Conservation (phyloP, 2,113 vertebrate species). For the Malaclemys terrapin region DNA sequence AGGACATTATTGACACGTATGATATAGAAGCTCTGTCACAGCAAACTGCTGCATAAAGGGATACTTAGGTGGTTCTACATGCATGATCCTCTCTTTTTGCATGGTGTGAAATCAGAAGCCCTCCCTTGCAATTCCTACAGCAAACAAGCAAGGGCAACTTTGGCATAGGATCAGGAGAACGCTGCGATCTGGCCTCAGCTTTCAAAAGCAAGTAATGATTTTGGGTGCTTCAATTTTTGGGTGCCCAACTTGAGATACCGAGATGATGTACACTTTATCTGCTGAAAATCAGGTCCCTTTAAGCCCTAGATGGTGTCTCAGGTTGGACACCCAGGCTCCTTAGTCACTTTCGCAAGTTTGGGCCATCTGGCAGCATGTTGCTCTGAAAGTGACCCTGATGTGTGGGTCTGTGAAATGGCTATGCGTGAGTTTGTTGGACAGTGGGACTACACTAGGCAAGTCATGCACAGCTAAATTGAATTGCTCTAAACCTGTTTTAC, state of each 20-base stretch:
- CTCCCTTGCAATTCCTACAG: slow-evolving; percentile 57
- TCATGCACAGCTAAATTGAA: neutral
- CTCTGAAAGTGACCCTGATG: rapidly evolving
- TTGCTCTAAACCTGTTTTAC: neutral
- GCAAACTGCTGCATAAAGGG: neutral
- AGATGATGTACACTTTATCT: neutral
- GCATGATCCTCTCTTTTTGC: slow-evolving; percentile 61
- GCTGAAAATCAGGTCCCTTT: neutral
- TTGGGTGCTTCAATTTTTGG: neutral
- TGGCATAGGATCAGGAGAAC: slow-evolving; percentile 13
- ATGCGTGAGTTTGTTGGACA: neutral
- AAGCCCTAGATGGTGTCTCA: neutral
- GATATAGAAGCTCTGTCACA: neutral
- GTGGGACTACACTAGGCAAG: neutral
- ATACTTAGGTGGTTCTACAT: slow-evolving; percentile 63
- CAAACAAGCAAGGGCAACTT: slow-evolving; percentile 9
- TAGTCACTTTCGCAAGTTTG: neutral
- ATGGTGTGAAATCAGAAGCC: slow-evolving; percentile 45
- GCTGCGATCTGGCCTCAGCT: neutral
- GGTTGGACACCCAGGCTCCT: rapidly evolving
- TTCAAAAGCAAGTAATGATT: neutral
- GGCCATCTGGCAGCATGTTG: neutral
- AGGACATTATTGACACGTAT: rapidly evolving
- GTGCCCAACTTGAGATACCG: neutral
- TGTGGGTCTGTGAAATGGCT: neutral